These are phyloP conservation scores for Calliphora vicina DNA, from an alignment of 1,140 invertebrate species.

Conservation along the genomic window DNA sequence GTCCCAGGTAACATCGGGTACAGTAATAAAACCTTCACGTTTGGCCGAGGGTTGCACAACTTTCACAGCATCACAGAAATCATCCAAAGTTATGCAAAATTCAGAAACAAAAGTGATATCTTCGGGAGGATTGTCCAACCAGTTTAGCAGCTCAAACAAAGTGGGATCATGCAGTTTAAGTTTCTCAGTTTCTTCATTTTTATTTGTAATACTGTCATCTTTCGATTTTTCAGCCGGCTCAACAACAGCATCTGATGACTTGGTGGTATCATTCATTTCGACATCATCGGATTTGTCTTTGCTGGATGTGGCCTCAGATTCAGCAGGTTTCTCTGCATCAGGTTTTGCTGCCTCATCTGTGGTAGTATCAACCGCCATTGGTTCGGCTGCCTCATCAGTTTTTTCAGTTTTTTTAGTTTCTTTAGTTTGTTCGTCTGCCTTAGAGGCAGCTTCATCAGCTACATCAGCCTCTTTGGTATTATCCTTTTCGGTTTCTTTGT, in stretches of 20 bases:
- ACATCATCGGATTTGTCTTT: constrained; percentile 47
- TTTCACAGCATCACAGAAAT: constrained; percentile 82
- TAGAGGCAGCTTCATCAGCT: background rate
- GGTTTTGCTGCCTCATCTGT: background rate
- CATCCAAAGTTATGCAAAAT: constrained; percentile 74
- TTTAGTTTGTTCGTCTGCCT: constrained; percentile 33
- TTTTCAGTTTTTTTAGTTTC: constrained; percentile 43
- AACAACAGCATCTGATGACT: background rate
- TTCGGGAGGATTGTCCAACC: constrained; percentile 64
- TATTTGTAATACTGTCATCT: background rate
- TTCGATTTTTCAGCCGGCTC: constrained; percentile 21
- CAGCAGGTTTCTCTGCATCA: background rate
- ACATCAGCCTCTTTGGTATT: background rate
- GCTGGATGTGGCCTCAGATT: background rate
- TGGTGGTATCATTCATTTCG: constrained; percentile 37
- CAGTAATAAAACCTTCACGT: constrained; percentile 96
- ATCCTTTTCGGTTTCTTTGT: background rate
- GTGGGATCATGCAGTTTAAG: constrained; percentile 51
- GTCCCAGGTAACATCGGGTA: constrained; percentile 97
- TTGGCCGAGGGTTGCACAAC: constrained; percentile 92
- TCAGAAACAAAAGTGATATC: constrained; percentile 58
- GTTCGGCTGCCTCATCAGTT: background rate
- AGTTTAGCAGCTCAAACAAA: constrained; percentile 63
- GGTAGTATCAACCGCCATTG: background rate
- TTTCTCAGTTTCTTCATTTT: background rate